Base-by-base conservation (phyloP, 2,888 invertebrate species). In the Rhaphigaster nebulosa region DNA sequence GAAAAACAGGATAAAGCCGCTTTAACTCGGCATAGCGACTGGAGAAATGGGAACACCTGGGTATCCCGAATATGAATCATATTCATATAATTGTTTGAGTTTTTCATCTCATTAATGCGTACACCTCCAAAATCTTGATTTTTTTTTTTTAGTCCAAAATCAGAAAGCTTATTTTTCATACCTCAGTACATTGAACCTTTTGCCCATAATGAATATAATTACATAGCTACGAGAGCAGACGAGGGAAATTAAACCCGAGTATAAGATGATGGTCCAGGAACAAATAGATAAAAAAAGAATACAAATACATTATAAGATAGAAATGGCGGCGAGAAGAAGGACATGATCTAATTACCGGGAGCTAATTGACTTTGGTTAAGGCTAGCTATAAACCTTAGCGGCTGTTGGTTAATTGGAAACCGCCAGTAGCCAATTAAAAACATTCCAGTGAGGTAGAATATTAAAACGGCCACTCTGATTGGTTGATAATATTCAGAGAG, bases 351-450 rank as follows among this genome's bases (percentile, higher is more conserved):
- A 76, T 76, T 76, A 38, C 70, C 5, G 34, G 20, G 6, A 38
- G 38, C 70, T 76, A 76, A 76, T 76, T 76, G 70, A 76, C 70
- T 76, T 76, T 76, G 70, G 70, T 76, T 76, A 76, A 76, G 70
- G 70, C 38, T 76, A 76, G 70, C 70, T 38, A 76, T 76, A 76
- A 76, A 76, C 70, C 38, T 76, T 23, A 34, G 38, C 70, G 20
- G 65, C 65, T 65, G 29, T 65, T 65, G 65, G 80, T 80, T 80
- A 80, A 80, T 80, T 80, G 80, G 80, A 80, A 80, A 80, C 80
- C 80, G 1, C 41, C 80, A 26, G 80, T 80, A 80, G 41, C 80
- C 80, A 80, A 80, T 80, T 80, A 80, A 80, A 80, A 80, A 41
- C 80, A 41, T 65, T 65, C 80, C 80, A 13, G 29, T 4, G 80